Percentiles rank a stretch among this genome's conserved stretches.
Conservation (phyloP, 2,797 vertebrate species). For the Peromyscus attwateri region DNA sequence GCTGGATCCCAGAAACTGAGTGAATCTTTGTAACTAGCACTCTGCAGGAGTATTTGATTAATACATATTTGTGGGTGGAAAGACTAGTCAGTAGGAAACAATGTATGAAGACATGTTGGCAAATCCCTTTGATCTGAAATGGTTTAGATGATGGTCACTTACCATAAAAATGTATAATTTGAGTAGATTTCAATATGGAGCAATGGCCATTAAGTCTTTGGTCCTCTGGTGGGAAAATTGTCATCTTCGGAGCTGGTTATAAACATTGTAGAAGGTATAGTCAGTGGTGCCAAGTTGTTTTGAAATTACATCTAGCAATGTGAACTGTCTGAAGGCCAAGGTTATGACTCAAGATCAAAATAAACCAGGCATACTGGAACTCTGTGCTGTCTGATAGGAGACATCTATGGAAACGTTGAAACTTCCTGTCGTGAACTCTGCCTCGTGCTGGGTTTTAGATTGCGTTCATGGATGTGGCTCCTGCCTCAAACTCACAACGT, state of each 20-base stretch:
- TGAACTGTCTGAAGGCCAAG: conserved; percentile 43
- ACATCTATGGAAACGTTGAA: neutral
- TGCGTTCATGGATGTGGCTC: neutral
- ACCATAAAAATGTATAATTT: conserved; percentile 1
- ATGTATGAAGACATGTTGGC: neutral
- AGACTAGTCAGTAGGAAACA: neutral
- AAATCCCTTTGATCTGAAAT: conserved; percentile 35
- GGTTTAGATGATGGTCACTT: neutral
- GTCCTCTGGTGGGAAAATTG: conserved; percentile 30
- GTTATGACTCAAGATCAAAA: conserved; percentile 45
- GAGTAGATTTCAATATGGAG: conserved; percentile 25
- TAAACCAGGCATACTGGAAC: conserved; percentile 10
- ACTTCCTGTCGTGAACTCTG: neutral
- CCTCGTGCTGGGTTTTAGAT: neutral
- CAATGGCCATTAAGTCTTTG: conserved; percentile 7
- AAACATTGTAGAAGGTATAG: conserved; percentile 1
- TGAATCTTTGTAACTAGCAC: neutral
- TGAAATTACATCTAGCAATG: conserved; percentile 61
- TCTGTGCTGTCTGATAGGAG: neutral
- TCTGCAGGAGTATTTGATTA: neutral
- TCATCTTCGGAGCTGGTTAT: neutral
- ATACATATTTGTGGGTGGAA: neutral
- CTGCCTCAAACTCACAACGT: neutral
- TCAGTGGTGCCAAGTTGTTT: neutral
- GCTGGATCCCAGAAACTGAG: neutral